Base-by-base conservation (phyloP, 2,888 invertebrate genomes). In the Andrena trimmerana region DNA sequence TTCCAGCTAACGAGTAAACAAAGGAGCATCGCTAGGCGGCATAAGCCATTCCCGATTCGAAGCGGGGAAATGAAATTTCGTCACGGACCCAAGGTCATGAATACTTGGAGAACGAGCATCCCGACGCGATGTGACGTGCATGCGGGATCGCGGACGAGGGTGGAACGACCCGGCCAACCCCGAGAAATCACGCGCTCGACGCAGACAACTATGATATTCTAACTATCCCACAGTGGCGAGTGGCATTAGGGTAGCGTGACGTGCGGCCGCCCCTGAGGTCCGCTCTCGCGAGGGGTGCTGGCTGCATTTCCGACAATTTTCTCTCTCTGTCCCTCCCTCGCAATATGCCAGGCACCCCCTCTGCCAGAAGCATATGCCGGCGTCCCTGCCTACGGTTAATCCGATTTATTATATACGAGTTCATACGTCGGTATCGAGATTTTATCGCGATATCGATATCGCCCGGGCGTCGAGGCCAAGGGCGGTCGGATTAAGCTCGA, bases 371-470 rank as follows among this genome's bases (percentile, higher is more conserved):
- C 94, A 93, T 94, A 93, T 94, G 93, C 92, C 90, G 83, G 83
- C 87, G 79, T 90, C 91, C 90, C 90, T 88, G 85, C 84, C 86
- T 78, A 72, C 74, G 84, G 86, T 88, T 94, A 94, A 94, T 94
- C 94, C 93, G 94, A 94, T 94, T 94, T 94, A 94, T 94, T 92
- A 91, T 92, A 92, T 91, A 89, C 84, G 85, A 83, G 83, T 84
- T 80, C 86, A 76, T 85, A 80, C 83, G 78, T 86, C 78, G 88
- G 83, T 87, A 90, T 92, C 91, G 90, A 91, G 92, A 93, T 94
- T 92, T 93, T 92, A 93, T 94, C 93, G 90, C 88, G 92, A 91
- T 91, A 93, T 92, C 91, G 93, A 93, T 93, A 92, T 86, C 83
- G 85, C 71, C 59, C 78, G 0, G 79, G 62, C 73, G 86, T 42